phyloP scores from a whole-genome alignment of 1,140 invertebrate genomes.

The Pantala flavescens region DNA sequence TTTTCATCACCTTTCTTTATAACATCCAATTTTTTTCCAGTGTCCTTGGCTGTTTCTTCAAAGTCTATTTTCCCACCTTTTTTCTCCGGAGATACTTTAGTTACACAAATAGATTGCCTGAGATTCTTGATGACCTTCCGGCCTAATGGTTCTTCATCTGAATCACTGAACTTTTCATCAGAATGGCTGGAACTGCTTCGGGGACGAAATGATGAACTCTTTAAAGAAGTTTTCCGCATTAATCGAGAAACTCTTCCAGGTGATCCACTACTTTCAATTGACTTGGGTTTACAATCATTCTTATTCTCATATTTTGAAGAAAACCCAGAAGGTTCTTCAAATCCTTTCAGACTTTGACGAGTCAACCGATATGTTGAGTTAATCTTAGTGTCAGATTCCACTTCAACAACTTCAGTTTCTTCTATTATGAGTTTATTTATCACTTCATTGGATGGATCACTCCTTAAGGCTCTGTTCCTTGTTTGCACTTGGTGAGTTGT shows the following conservation, averaged over 20 bases:
- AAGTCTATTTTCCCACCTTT: conserved; percentile 8
- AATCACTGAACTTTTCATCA: conserved; percentile 40
- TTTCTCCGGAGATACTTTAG: neutral
- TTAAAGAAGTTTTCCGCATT: neutral
- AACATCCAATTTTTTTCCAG: neutral
- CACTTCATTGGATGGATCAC: conserved; percentile 16
- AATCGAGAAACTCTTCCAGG: neutral
- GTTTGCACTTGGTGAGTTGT: conserved; percentile 16
- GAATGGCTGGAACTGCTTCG: neutral
- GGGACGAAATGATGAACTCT: neutral
- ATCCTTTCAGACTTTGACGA: neutral
- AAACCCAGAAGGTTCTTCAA: neutral
- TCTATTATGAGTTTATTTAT: neutral
- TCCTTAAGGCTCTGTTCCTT: conserved; percentile 19
- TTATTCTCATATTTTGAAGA: neutral
- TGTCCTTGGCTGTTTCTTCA: conserved; percentile 22
- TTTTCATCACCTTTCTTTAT: neutral
- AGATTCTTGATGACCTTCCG: conserved; percentile 41
- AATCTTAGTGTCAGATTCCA: neutral
- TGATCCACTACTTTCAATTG: neutral
- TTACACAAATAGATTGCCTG: conserved; percentile 12
- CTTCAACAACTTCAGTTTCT: neutral
- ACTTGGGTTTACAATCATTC: neutral
- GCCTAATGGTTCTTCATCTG: conserved; percentile 45
- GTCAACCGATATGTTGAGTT: neutral